phyloP scores from a whole-genome alignment of 2,797 vertebrate species.

The Leptoclinus maculatus region DNA sequence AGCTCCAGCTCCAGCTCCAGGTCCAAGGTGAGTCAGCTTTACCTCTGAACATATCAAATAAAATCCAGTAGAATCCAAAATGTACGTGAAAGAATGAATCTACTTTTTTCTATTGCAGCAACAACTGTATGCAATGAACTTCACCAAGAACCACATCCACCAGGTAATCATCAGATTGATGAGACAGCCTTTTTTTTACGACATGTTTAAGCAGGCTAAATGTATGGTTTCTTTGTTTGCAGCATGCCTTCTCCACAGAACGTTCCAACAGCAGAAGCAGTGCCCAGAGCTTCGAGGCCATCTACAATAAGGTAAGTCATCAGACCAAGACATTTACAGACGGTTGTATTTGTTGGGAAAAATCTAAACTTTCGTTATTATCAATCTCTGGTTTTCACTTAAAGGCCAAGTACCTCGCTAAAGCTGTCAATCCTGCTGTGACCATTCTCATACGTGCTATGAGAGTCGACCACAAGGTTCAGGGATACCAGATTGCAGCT shows the following conservation, averaged over 20 bases:
- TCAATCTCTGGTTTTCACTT: constrained; percentile 36
- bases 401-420: constrained; percentile 82
- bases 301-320: constrained; percentile 76
- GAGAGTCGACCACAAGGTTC: constrained; percentile 74
- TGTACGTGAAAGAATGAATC: not conserved
- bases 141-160: constrained; percentile 73
- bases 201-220: constrained; percentile 20
- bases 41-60: not conserved
- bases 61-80: not conserved
- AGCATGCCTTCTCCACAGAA: constrained; percentile 64
- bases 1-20: too few relatives aligned
- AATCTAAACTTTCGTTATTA: not conserved
- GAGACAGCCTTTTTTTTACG: not conserved
- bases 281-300: constrained; percentile 78
- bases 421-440: constrained; percentile 72
- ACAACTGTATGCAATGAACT: constrained; percentile 50
- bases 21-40: constrained; percentile 59
- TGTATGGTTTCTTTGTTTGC: constrained; percentile 30
- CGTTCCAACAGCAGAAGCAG: constrained; percentile 67
- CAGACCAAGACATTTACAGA: not conserved
- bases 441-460: constrained; percentile 80
- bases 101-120: constrained; percentile 52
- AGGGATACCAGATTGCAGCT: constrained; percentile 86
- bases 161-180: constrained; percentile 58
- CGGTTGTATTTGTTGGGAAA: not conserved